phyloP scores from a whole-genome alignment of 2,888 invertebrate species.

The Diadegma fenestrale region DNA sequence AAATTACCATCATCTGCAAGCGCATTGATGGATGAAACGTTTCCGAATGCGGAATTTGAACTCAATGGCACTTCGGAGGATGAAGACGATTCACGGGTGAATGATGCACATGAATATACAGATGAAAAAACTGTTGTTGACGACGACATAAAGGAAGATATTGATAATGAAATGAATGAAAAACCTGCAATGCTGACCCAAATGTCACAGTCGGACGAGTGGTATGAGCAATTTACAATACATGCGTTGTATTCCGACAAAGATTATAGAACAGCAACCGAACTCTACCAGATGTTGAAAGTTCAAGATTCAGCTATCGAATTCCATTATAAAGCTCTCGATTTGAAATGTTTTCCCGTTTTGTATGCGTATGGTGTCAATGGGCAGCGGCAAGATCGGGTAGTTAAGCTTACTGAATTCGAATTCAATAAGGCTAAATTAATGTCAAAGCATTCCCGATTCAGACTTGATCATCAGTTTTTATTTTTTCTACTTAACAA shows the following conservation, averaged over 20 bases:
- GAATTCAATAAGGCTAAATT: slow-evolving; percentile 68
- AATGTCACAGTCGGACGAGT: slow-evolving; percentile 55
- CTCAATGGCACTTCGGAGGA: background rate
- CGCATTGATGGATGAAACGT: slow-evolving; percentile 60
- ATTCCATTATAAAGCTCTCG: slow-evolving; percentile 47
- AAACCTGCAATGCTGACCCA: slow-evolving; percentile 66
- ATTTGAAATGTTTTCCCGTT: slow-evolving; percentile 72
- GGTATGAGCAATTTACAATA: slow-evolving; percentile 68
- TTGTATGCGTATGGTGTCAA: slow-evolving; percentile 68
- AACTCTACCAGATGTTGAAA: slow-evolving; percentile 72
- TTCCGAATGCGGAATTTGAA: slow-evolving; percentile 42
- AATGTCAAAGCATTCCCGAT: slow-evolving; percentile 70
- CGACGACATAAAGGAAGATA: background rate
- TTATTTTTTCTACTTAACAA: slow-evolving; percentile 73
- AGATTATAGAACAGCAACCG: slow-evolving; percentile 66
- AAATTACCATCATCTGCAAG: slow-evolving; percentile 66
- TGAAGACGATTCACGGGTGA: slow-evolving; percentile 52
- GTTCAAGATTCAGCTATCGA: slow-evolving; percentile 52
- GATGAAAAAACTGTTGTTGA: slow-evolving; percentile 61
- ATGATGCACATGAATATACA: slow-evolving; percentile 62
- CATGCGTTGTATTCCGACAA: slow-evolving; percentile 69
- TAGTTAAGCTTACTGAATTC: slow-evolving; percentile 61
- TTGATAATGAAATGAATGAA: background rate
- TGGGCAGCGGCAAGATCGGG: slow-evolving; percentile 69
- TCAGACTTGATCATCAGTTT: slow-evolving; percentile 69